phyloP scores from a whole-genome alignment of 1,140 invertebrate genomes.

The Galleria mellonella region DNA sequence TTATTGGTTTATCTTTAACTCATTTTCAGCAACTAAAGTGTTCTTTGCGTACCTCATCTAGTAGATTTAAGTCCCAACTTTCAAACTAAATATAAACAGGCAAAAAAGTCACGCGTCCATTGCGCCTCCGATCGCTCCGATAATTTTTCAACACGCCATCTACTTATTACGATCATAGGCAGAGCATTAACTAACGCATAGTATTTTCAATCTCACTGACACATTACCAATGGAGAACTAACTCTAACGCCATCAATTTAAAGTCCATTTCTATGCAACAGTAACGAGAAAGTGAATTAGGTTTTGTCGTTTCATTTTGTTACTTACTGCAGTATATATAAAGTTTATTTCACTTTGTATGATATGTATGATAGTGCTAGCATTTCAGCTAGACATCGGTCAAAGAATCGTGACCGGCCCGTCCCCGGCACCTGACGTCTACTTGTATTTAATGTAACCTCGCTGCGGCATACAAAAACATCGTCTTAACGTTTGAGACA shows the following conservation, averaged over 20 bases:
- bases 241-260: slow-evolving; percentile 13
- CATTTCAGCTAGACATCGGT: slow-evolving; percentile 63
- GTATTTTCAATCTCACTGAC: slow-evolving; percentile 32
- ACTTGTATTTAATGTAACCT: slow-evolving; percentile 53
- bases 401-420: slow-evolving; percentile 66
- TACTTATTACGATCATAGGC: slow-evolving; percentile 73
- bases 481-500: slow-evolving; percentile 33
- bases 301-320: too few species aligned
- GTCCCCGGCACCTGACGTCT: slow-evolving; percentile 61
- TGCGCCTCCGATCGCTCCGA: slow-evolving; percentile 70
- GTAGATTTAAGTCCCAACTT: slow-evolving; percentile 21
- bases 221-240: slow-evolving; percentile 13
- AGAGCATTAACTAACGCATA: slow-evolving; percentile 63
- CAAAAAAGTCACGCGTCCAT: slow-evolving; percentile 68
- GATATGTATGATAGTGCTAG: too few species aligned
- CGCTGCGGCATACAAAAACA: slow-evolving; percentile 35
- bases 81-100: slow-evolving; percentile 63
- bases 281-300: too few species aligned
- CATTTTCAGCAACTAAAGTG: too few species aligned
- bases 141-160: slow-evolving; percentile 74
- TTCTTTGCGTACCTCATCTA: slow-evolving; percentile 35
- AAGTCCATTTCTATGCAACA: neutral
- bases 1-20: too few species aligned
- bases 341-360: slow-evolving; percentile 4
- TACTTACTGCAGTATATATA: too few species aligned